phyloP scores from a whole-genome alignment of 2,888 invertebrate species.

The Athripsodes cinereus region DNA sequence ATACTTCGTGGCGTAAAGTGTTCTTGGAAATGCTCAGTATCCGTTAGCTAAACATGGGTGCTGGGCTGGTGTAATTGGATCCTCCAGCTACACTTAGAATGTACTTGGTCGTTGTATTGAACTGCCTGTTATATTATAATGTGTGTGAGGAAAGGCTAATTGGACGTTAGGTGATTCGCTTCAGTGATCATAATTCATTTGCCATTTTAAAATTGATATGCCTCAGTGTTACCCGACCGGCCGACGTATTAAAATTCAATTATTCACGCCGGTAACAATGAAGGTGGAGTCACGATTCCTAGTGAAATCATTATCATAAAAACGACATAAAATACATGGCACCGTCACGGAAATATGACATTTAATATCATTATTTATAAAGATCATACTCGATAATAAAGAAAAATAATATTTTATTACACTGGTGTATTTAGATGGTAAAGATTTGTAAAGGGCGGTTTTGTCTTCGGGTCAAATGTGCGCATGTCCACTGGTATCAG shows the following conservation, averaged over 20 bases:
- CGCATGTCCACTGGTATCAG: slow-evolving; percentile 9
- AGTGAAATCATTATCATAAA: background rate
- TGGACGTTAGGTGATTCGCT: slow-evolving; percentile 9
- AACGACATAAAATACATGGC: background rate
- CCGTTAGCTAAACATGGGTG: background rate
- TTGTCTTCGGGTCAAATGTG: slow-evolving; percentile 13
- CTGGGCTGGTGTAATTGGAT: background rate
- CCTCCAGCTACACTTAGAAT: background rate
- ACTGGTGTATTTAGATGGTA: slow-evolving; percentile 4
- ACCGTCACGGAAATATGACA: background rate
- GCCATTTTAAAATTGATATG: slow-evolving; percentile 22
- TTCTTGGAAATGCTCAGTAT: background rate
- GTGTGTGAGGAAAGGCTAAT: background rate
- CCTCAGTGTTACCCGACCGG: slow-evolving; percentile 20
- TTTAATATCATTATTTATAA: background rate
- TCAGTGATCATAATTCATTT: slow-evolving; percentile 16
- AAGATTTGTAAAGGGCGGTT: slow-evolving; percentile 13
- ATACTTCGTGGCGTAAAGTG: background rate
- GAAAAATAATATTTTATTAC: background rate
- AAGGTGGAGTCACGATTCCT: slow-evolving; percentile 18
- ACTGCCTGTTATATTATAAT: background rate
- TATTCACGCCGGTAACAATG: slow-evolving; percentile 24
- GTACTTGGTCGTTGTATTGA: no score
- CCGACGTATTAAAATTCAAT: slow-evolving; percentile 24
- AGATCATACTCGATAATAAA: background rate